phyloP scores from a whole-genome alignment of 2,888 invertebrate genomes.

The Lordiphosa fenestrarum region DNA sequence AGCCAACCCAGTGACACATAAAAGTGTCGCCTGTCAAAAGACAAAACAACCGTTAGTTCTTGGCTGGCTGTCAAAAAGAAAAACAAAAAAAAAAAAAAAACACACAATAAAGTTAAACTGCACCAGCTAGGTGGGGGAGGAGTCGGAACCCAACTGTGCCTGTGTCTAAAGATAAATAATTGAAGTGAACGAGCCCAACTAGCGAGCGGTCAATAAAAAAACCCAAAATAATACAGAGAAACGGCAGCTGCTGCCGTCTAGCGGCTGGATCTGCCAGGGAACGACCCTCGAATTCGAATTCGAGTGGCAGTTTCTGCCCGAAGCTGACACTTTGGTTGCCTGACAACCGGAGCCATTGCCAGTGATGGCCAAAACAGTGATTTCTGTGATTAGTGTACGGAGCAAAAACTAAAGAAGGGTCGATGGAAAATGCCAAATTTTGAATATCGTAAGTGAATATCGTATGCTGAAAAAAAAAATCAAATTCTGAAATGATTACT shows the following conservation, averaged over 20 bases:
- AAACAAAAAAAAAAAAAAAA: not conserved
- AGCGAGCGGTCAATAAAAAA: slow-evolving; percentile 45
- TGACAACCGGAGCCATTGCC: not conserved
- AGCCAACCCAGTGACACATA: slow-evolving; percentile 68
- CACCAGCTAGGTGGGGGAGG: not conserved
- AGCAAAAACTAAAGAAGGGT: too few species aligned
- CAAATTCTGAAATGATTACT: too few species aligned
- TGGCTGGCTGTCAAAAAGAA: slow-evolving; percentile 1
- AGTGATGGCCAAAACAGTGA: slow-evolving; percentile 1
- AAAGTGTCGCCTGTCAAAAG: slow-evolving; percentile 62
- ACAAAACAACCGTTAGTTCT: slow-evolving; percentile 37
- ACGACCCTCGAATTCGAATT: slow-evolving; percentile 23
- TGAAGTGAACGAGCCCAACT: slow-evolving; percentile 40
- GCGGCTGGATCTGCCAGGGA: slow-evolving; percentile 32
- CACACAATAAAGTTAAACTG: not conserved
- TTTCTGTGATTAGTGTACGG: too few species aligned
- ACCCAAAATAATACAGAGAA: slow-evolving; percentile 42
- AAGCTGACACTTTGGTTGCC: slow-evolving; percentile 7
- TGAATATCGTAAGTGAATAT: too few species aligned
- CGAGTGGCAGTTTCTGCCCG: slow-evolving; percentile 13
- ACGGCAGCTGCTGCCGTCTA: slow-evolving; percentile 17
- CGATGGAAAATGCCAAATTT: too few species aligned
- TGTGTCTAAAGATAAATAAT: slow-evolving; percentile 48
- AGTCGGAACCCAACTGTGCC: slow-evolving; percentile 10
- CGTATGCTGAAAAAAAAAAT: too few species aligned